These are phyloP conservation scores for Chloropsis cyanopogon DNA, from an alignment of 2,113 vertebrate genomes.

Conservation along the genomic window DNA sequence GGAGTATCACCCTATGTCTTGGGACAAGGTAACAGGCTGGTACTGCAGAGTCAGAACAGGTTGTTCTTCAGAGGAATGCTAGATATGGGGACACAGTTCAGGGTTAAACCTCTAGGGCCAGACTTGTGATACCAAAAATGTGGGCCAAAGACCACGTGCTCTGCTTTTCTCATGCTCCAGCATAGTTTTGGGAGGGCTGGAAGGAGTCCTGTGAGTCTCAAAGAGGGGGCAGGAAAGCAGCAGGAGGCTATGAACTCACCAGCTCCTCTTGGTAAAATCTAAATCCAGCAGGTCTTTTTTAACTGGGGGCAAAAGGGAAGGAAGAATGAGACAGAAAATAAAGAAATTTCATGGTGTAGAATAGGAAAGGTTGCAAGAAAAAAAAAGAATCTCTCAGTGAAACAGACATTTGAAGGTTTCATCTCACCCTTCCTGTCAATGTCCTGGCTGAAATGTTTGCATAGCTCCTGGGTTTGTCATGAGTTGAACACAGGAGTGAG, in stretches of 20 bases:
- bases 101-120: neutral
- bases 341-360: neutral
- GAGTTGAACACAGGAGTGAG: neutral
- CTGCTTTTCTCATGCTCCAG: neutral
- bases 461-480: neutral
- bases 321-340: neutral
- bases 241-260: neutral
- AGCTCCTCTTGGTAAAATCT: neutral
- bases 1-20: neutral
- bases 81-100: neutral
- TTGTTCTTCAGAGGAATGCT: neutral
- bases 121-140: neutral
- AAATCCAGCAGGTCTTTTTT: neutral
- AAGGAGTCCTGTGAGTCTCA: neutral
- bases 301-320: neutral
- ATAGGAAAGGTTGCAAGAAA: neutral
- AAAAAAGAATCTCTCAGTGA: neutral
- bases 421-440: neutral
- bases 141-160: neutral
- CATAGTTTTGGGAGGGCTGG: neutral
- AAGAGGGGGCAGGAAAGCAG: neutral
- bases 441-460: neutral
- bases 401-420: neutral
- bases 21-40: neutral
- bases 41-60: neutral